phyloP scores from a whole-genome alignment of 2,113 vertebrate species.

The Gambusia holbrooki region DNA sequence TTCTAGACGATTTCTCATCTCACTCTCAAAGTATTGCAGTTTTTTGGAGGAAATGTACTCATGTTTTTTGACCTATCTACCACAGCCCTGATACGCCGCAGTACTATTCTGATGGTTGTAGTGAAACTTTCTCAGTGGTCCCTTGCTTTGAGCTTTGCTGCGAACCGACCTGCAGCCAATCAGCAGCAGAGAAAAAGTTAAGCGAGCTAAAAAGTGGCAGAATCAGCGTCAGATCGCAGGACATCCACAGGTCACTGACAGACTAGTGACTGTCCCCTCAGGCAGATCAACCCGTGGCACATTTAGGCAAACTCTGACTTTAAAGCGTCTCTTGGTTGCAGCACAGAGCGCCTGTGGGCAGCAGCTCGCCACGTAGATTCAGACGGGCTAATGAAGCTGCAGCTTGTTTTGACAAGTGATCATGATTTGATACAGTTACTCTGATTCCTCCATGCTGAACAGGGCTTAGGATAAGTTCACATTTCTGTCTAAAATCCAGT shows the following conservation, averaged over 20 bases:
- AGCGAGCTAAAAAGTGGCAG: constrained; percentile 25
- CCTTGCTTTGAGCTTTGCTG: too few relatives aligned
- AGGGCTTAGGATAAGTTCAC: too few relatives aligned
- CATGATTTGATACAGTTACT: not conserved
- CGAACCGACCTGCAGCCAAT: not conserved
- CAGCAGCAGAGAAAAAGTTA: not conserved
- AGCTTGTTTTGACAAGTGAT: not conserved
- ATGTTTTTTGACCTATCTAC: too few relatives aligned
- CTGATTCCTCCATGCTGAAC: too few relatives aligned
- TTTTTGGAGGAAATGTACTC: too few relatives aligned
- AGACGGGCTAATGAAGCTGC: not conserved
- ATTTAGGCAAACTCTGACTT: not conserved
- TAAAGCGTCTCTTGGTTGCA: constrained; percentile 19
- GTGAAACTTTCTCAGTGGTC: not conserved
- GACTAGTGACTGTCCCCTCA: constrained; percentile 26
- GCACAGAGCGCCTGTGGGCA: constrained; percentile 10
- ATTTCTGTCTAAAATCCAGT: too few relatives aligned
- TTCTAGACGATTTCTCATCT: too few relatives aligned
- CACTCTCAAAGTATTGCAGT: too few relatives aligned
- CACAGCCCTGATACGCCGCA: too few relatives aligned
- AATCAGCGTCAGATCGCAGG: constrained; percentile 7
- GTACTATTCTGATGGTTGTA: not conserved
- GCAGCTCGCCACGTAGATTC: not conserved
- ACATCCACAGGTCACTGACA: constrained; percentile 29
- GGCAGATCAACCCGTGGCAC: not conserved